A percentile compares a stretch with the other conserved stretches of the same genome.
These are phyloP conservation scores for Turritopsis rubra DNA, from an alignment of 30 jellyfish, hydroid and myxozoan genomes.

Conservation along the genomic window DNA sequence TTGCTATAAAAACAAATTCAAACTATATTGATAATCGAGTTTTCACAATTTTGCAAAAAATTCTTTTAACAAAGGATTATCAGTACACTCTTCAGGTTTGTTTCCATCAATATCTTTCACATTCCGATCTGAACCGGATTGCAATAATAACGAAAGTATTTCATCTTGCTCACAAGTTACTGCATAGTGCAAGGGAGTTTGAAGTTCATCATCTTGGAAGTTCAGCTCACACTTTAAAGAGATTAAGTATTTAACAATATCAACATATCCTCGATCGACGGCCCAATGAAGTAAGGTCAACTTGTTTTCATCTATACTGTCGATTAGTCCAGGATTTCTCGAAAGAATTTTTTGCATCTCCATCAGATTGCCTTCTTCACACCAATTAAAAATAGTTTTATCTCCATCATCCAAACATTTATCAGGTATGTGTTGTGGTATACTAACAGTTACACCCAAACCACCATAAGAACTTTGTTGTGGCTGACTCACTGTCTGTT, in stretches of 20 bases:
- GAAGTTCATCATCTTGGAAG: conserved; percentile 67
- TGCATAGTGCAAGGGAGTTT: conserved; percentile 79
- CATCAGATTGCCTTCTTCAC: conserved; percentile 61
- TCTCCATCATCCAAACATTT: conserved; percentile 41
- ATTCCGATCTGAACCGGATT: conserved; percentile 49
- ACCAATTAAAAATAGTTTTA: conserved; percentile 71
- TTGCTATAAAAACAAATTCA: no score
- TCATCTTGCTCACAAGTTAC: conserved; percentile 33
- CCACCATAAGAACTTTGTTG: conserved; percentile 27
- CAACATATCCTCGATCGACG: conserved; percentile 79
- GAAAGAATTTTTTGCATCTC: conserved; percentile 24
- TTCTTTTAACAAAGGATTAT: background rate
- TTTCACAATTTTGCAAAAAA: background rate
- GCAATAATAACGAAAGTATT: conserved; percentile 29
- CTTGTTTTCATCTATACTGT: conserved; percentile 54
- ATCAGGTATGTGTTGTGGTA: conserved; percentile 49
- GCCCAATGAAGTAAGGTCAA: conserved; percentile 88
- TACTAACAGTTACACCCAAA: conserved; percentile 78
- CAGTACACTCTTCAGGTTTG: conserved; percentile 42
- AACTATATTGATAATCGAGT: background rate
- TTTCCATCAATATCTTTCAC: conserved; percentile 39
- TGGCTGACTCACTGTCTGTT: background rate
- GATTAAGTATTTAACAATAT: conserved; percentile 40
- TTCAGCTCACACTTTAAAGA: conserved; percentile 41
- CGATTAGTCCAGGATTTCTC: background rate